phyloP scores from a whole-genome alignment of 1,140 invertebrate genomes.

The Pseudomyrmex dendroicus region DNA sequence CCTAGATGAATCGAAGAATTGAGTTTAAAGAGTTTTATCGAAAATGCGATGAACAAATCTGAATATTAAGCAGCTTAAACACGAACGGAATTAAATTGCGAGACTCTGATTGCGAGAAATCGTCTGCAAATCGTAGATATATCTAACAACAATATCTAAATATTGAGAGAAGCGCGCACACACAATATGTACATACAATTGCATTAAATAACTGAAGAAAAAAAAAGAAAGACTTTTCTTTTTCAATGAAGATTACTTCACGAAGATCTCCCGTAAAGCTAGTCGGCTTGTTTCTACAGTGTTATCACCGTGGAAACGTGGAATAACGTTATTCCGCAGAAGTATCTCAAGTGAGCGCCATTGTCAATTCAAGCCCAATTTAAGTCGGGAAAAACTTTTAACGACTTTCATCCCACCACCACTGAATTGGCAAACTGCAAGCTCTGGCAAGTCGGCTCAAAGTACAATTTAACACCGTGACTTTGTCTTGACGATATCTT shows the following conservation, averaged over 20 bases:
- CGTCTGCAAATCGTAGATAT: neutral
- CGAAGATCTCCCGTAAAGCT: neutral
- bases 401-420: constrained; percentile 62
- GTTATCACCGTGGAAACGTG: constrained; percentile 21
- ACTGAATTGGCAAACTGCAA: constrained; percentile 11
- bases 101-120: neutral
- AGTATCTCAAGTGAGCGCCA: constrained; percentile 52
- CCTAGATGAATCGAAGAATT: neutral
- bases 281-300: neutral
- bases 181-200: neutral
- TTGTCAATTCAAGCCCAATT: constrained; percentile 73
- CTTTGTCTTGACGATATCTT: constrained; percentile 16
- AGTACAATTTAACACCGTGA: constrained; percentile 49
- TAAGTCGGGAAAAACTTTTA: constrained; percentile 72
- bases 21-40: neutral
- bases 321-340: constrained; percentile 21
- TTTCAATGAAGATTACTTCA: constrained; percentile 35
- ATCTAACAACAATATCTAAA: neutral
- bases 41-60: no score
- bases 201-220: neutral
- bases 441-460: neutral
- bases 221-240: no score
- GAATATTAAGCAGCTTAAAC: no score
- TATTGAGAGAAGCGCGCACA: neutral
- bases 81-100: no score